Evolutionary conservation across 2,113 vertebrate species (phyloP), one percentile per base, ranked within the genome.

Genomic region (Solenodon paradoxus): DNA sequence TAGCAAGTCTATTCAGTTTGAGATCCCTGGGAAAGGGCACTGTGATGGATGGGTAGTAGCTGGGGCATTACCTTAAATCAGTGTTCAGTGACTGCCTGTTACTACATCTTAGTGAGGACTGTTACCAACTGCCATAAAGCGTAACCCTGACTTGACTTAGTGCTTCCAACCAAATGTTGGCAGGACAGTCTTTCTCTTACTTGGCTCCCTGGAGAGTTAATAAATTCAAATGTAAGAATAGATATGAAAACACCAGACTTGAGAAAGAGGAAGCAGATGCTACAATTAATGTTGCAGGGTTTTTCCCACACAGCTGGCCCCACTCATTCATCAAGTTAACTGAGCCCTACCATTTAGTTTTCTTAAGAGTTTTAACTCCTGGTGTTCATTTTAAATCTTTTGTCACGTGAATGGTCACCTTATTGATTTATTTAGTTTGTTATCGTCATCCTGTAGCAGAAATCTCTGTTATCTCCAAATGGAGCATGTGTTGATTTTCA

Each of bases 381-480:
- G 12, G 12, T 81, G 22, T 87, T 88, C n/a, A 66, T 69, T 94
- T 91, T 30, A 95, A 86, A 49, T 90, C 74, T 78, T 81, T 47
- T 22, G 40, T 80, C 49, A n/a, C 26, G 13, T 20, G 51, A 82
- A 53, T 61, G 42, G 24, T 38, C 22, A 59, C 57, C 57, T 85
- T 90, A 63, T 26, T 64, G 45, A 40, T 66, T 95, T 38, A 69
- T 64, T 4, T 90, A 6, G 47, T 88, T 47, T 47, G 17, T 88
- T n/a, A 9, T 82, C 55, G 88, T 92, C 45, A 26, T 89, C 47
- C 32, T 19, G 20, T 77, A 81, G 20, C 30, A 63, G 66, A 51
- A 28, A 75, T 71, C 55, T 75, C 74, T 45, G 1, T 59, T 69
- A 26, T 55, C 22, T 24, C 63, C 42, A 63, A 51, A 63, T 42